phyloP scores from a whole-genome alignment of 2,113 vertebrate genomes.

The Syngnathus scovelli region DNA sequence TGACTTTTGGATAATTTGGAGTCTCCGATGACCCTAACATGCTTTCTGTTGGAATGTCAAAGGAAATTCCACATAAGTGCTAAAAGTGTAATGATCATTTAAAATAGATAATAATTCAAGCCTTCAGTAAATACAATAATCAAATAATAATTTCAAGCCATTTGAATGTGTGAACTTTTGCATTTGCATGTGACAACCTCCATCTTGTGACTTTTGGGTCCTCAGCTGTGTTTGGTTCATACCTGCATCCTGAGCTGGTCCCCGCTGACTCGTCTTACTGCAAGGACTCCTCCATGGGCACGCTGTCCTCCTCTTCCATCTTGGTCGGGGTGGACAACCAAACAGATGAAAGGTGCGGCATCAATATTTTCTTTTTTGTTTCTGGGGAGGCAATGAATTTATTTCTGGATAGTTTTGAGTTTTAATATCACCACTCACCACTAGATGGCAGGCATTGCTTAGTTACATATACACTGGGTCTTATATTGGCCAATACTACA shows the following conservation, averaged over 20 bases:
- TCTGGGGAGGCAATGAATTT: no score
- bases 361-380: conserved; percentile 2
- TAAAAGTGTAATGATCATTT: background rate
- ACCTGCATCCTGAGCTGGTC: conserved; percentile 80
- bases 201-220: conserved; percentile 11
- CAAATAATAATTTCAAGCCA: no score
- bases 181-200: background rate
- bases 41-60: background rate
- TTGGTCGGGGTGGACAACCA: conserved; percentile 73
- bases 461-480: no score
- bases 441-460: no score
- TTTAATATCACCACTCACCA: no score
- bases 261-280: conserved; percentile 77
- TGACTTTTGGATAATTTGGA: background rate
- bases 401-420: no score
- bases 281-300: conserved; percentile 85
- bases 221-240: conserved; percentile 73
- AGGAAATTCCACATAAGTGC: background rate
- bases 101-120: no score
- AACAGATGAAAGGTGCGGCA: conserved; percentile 67
- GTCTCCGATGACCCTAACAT: background rate
- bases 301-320: conserved; percentile 86
- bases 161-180: background rate
- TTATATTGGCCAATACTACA: no score
- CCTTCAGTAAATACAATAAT: no score